phyloP scores from a whole-genome alignment of 2,113 vertebrate species.

The Oncorhynchus masou region DNA sequence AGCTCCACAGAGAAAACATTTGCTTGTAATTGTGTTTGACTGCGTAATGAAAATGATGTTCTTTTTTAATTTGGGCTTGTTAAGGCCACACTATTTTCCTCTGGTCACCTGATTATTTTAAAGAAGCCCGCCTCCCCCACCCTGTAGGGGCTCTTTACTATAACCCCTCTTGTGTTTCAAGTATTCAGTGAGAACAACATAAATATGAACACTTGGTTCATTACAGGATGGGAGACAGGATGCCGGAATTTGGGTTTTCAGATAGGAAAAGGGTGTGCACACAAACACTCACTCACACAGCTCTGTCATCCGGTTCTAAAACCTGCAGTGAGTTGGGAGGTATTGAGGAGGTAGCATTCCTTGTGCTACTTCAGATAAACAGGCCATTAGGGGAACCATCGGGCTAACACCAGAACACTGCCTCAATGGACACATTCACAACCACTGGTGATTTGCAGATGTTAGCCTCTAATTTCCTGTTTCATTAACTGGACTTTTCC shows the following conservation, averaged over 20 bases:
- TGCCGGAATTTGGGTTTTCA: slow-evolving; percentile 43
- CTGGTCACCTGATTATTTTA: slow-evolving; percentile 92
- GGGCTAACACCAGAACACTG: slow-evolving; percentile 53
- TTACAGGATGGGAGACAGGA: slow-evolving; percentile 63
- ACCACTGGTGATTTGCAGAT: slow-evolving; percentile 64
- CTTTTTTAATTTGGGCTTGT: slow-evolving; percentile 99
- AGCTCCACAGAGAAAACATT: slow-evolving; percentile 99
- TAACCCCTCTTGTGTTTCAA: slow-evolving; percentile 75
- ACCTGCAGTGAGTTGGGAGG: slow-evolving; percentile 56
- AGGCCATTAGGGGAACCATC: slow-evolving; percentile 67
- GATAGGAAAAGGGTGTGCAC: slow-evolving; percentile 52
- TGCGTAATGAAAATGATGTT: slow-evolving; percentile 99
- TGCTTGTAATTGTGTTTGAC: slow-evolving; percentile 99
- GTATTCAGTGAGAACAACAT: slow-evolving; percentile 68
- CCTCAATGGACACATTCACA: slow-evolving; percentile 65
- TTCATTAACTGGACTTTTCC: slow-evolving; percentile 49
- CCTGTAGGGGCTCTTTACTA: slow-evolving; percentile 70
- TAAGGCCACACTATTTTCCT: slow-evolving; percentile 88
- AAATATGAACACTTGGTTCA: slow-evolving; percentile 71
- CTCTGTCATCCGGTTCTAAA: slow-evolving; percentile 43
- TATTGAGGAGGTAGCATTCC: slow-evolving; percentile 70
- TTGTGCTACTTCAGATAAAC: slow-evolving; percentile 70
- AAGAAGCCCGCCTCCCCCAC: slow-evolving; percentile 75
- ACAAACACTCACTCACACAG: slow-evolving; percentile 18
- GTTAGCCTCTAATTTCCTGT: slow-evolving; percentile 61